Conservation (phyloP, 2,888 invertebrate species). For the Mesochorus sp. region DNA sequence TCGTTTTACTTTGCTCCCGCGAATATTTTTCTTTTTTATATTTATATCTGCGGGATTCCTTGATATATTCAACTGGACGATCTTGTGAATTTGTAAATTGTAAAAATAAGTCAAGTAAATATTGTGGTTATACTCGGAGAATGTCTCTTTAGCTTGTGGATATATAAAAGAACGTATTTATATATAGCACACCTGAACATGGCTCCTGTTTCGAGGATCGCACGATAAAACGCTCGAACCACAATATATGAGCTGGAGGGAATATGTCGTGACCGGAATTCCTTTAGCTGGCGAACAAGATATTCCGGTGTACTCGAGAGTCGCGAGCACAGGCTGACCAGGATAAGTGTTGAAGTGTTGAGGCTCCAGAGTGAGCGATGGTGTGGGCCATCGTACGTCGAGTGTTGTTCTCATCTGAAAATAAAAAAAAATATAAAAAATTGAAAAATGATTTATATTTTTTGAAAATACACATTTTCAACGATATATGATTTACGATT, state of each 20-base stretch:
- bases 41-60: too few species aligned
- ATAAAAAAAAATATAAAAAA: conserved; percentile 19
- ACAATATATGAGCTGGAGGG: conserved; percentile 90
- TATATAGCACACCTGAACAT: conserved; percentile 81
- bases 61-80: too few species aligned
- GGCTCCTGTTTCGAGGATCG: conserved; percentile 84
- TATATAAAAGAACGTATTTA: too few species aligned
- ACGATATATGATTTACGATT: too few species aligned
- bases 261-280: conserved; percentile 84
- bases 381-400: conserved; percentile 92
- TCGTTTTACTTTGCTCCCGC: too few species aligned
- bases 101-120: too few species aligned
- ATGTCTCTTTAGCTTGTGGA: too few species aligned
- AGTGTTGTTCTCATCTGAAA: conserved; percentile 82
- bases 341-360: conserved; percentile 92
- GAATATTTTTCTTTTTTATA: too few species aligned
- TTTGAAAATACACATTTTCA: conserved; percentile 53
- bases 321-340: conserved; percentile 88
- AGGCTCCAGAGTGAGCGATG: conserved; percentile 88
- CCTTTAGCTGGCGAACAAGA: conserved; percentile 84
- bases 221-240: conserved; percentile 90
- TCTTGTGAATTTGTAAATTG: too few species aligned
- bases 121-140: too few species aligned
- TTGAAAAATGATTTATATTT: conserved; percentile 60
- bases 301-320: conserved; percentile 89